Base-by-base conservation (phyloP, 2,888 invertebrate species). In the Limnephilus rhombicus region DNA sequence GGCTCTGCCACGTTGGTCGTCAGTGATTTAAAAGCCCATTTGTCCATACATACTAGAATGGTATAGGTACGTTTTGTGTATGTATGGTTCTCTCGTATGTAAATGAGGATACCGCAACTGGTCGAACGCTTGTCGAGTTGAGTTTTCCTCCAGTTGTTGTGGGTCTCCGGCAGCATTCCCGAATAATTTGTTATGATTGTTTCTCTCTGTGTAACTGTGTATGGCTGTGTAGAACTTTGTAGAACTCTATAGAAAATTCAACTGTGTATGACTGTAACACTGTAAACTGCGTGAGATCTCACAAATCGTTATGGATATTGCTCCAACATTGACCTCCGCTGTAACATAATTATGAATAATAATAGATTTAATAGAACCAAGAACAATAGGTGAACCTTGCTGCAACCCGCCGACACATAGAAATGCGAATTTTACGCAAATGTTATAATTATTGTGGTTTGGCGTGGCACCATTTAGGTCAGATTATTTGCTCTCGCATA, bases 351-450 rank as follows among this genome's bases (percentile, higher is more conserved):
- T 4, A 81, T 81, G 31, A 53, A 81, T 81, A 12, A 31, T 31
- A 81, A 81, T 53, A 29, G 34, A 82, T 82, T 82, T 31, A 82
- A 82, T 82, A 12, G 82, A 34, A 82, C 29, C 29, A 15, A 31
- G 82, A 34, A 82, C 82, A 34, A 82, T 82, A 82, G 82, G 34
- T 18, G 34, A 82, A 31, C 31, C 34, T 82, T 34, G 82, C 82
- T 18, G 34, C 68, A 34, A 31, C 34, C 82, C 15, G 31, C 34
- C 34, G 29, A 34, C 82, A 82, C 82, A 82, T 82, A 82, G 82
- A 82, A 82, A 82, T 82, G 82, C 82, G 82, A 82, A 82, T 82
- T 82, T 82, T 82, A 82, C 82, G 82, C 82, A 82, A 82, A 82
- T 82, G 31, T 18, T 31, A n/a, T 68, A 34, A 34, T 82, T 82